These are phyloP conservation scores for Gymnocheta viridis DNA, from an alignment of 2,888 invertebrate species.

Conservation along the genomic window DNA sequence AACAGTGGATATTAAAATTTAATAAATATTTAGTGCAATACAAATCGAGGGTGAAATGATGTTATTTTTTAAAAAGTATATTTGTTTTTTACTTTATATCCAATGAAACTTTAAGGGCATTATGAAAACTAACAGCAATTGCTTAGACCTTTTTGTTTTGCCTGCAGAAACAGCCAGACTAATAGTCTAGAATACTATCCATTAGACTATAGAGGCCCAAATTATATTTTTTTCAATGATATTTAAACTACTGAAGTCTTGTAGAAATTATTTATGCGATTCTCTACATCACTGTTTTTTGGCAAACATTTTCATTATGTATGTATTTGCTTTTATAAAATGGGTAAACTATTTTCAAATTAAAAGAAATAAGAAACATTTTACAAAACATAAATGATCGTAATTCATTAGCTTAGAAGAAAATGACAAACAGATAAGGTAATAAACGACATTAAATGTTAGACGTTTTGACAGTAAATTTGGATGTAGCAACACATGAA, in stretches of 20 bases:
- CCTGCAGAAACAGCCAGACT: no score
- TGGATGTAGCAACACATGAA: no score
- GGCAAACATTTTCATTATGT: no score
- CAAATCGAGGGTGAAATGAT: neutral
- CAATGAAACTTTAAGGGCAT: no score
- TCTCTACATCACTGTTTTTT: conserved; percentile 26
- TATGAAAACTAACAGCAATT: no score
- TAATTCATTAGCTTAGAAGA: conserved; percentile 65
- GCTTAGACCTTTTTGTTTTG: no score
- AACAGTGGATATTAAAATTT: conserved; percentile 47
- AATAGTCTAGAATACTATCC: no score
- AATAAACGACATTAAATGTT: conserved; percentile 55
- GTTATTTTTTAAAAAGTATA: neutral
- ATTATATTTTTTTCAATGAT: no score
- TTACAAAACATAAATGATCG: conserved; percentile 40
- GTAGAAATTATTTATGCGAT: no score
- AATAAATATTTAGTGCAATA: neutral
- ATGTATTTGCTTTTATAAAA: conserved; percentile 47
- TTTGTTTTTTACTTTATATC: neutral
- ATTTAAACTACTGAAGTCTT: no score
- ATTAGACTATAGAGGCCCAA: no score
- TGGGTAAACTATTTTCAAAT: conserved; percentile 59
- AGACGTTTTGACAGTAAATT: conserved; percentile 11
- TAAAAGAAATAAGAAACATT: no score
- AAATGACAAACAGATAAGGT: conserved; percentile 67